These are phyloP conservation scores for Avahi laniger DNA, from an alignment of 2,797 vertebrate species.

Conservation along the genomic window DNA sequence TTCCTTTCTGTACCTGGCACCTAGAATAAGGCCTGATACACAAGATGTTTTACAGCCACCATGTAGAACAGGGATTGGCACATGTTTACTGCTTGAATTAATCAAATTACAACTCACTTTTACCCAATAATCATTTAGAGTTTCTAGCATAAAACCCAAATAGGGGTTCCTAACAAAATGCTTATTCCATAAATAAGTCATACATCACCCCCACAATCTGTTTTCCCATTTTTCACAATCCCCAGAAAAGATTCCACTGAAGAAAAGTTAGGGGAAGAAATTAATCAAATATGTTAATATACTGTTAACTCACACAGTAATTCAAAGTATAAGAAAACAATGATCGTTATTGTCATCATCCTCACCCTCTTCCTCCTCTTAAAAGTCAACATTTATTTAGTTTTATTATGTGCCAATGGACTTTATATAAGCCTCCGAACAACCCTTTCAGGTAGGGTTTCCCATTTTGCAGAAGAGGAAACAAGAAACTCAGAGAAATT, in stretches of 20 bases:
- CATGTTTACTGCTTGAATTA: background rate
- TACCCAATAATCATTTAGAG: background rate
- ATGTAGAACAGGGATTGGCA: background rate
- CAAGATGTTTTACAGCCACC: background rate
- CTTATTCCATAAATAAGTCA: constrained; percentile 6
- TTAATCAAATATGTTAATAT: background rate
- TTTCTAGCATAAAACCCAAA: constrained; percentile 42
- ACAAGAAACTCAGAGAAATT: background rate
- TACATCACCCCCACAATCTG: background rate
- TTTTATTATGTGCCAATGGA: background rate
- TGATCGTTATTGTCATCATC: background rate
- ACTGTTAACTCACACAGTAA: background rate
- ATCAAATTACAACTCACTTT: background rate
- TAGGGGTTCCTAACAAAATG: background rate
- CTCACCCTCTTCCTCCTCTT: background rate
- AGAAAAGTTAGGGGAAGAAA: background rate
- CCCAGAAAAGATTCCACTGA: background rate
- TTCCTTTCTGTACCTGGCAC: background rate
- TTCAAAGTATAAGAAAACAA: background rate
- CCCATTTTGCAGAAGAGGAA: background rate
- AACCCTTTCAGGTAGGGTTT: background rate
- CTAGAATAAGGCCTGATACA: background rate
- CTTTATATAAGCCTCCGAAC: background rate
- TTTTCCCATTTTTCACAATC: background rate
- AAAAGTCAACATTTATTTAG: background rate